Evolutionary conservation across 1,140 invertebrate species (phyloP).

Genomic region (Phenacoccus solenopsis): DNA sequence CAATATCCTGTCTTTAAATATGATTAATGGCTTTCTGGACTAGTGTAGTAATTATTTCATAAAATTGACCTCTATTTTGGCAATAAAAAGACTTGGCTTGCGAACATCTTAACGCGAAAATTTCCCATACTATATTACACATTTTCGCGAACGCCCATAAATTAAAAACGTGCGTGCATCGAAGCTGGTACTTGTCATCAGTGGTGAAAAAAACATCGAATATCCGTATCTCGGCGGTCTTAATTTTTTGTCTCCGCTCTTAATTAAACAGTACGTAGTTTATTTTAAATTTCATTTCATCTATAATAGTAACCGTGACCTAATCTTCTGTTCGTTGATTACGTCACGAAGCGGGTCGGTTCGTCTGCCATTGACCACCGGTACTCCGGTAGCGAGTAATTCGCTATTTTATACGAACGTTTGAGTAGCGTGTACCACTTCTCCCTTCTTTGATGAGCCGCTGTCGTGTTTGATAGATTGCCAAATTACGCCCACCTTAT

Average conservation of each 20-base stretch:
- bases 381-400: neutral
- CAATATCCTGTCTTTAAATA: too few species aligned
- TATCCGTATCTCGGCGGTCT: too few species aligned
- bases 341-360: neutral
- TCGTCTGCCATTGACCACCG: neutral
- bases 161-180: too few species aligned
- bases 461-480: neutral
- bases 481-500: neutral
- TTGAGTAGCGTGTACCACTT: neutral
- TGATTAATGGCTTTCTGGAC: too few species aligned
- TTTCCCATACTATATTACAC: too few species aligned
- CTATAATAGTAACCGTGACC: neutral
- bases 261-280: too few species aligned
- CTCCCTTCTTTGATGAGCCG: neutral
- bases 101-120: neutral
- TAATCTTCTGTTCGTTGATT: neutral
- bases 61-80: neutral
- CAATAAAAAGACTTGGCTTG: neutral
- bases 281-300: neutral
- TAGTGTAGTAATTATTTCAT: neutral
- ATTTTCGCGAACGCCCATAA: too few species aligned
- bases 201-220: too few species aligned
- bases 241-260: too few species aligned
- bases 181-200: too few species aligned
- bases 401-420: neutral